Percentiles rank a stretch among this genome's conserved stretches.
These are phyloP conservation scores for Sycophaga agraensis DNA, from an alignment of 1,140 invertebrate genomes.

Conservation along the genomic window DNA sequence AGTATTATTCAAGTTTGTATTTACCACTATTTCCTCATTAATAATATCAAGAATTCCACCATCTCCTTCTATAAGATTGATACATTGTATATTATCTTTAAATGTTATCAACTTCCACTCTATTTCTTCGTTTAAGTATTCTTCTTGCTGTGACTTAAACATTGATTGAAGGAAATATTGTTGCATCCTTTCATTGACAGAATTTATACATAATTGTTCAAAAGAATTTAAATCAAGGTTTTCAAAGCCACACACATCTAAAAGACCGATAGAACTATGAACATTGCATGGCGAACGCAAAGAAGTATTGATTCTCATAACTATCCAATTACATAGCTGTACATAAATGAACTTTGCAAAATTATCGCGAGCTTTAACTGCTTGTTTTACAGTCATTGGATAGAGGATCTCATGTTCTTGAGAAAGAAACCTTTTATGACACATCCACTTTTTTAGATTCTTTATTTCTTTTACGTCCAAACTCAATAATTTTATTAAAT, in stretches of 20 bases:
- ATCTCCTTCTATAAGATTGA: constrained; percentile 95
- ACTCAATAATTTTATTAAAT: constrained; percentile 67
- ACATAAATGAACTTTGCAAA: constrained; percentile 94
- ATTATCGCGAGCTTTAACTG: constrained; percentile 84
- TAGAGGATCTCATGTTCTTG: constrained; percentile 81
- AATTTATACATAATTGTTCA: constrained; percentile 99
- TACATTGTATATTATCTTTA: constrained; percentile 98
- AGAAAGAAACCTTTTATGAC: constrained; percentile 82
- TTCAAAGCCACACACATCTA: constrained; percentile 99
- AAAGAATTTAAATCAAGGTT: constrained; percentile 97
- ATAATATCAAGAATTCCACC: constrained; percentile 92
- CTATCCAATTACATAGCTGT: constrained; percentile 91
- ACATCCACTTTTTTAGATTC: constrained; percentile 79
- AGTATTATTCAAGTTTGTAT: not conserved
- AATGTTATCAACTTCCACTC: constrained; percentile 99
- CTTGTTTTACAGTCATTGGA: constrained; percentile 74
- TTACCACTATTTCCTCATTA: constrained; percentile 79
- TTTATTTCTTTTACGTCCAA: constrained; percentile 67
- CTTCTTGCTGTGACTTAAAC: constrained; percentile 97
- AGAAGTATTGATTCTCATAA: constrained; percentile 80
- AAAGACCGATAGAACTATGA: constrained; percentile 77
- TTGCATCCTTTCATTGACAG: constrained; percentile 98
- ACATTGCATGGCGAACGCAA: constrained; percentile 60
- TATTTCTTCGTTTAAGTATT: constrained; percentile 94
- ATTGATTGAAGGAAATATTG: constrained; percentile 98